phyloP scores from a whole-genome alignment of 2,888 invertebrate species.

The Sphecodes monilicornis region DNA sequence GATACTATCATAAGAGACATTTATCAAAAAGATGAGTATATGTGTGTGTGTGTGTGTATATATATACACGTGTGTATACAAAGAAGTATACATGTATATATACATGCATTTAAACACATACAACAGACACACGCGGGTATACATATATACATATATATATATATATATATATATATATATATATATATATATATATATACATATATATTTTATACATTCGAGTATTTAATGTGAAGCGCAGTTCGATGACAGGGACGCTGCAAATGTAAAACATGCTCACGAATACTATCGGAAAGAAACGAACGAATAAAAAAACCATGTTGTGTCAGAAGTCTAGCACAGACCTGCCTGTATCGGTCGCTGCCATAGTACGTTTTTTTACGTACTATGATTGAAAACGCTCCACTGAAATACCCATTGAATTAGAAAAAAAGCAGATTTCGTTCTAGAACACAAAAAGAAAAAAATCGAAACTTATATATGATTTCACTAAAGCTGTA shows the following conservation, averaged over 20 bases:
- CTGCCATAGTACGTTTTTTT: slow-evolving; percentile 25
- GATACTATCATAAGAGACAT: slow-evolving; percentile 69
- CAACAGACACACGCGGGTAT: neutral
- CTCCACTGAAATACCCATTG: slow-evolving; percentile 41
- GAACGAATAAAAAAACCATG: slow-evolving; percentile 41
- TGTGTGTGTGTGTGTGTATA: slow-evolving; percentile 21
- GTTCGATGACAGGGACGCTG: slow-evolving; percentile 50
- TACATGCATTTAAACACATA: slow-evolving; percentile 1
- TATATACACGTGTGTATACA: slow-evolving; percentile 39
- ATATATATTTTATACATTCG: slow-evolving; percentile 74
- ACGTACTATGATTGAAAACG: slow-evolving; percentile 25
- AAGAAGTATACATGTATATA: slow-evolving; percentile 28
- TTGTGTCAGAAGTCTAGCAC: slow-evolving; percentile 41
- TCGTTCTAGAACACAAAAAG: slow-evolving; percentile 48
- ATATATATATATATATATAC: slow-evolving; percentile 47
- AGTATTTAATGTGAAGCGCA: slow-evolving; percentile 76
- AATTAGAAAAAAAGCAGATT: slow-evolving; percentile 35
- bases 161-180: slow-evolving; percentile 19
- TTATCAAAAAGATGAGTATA: slow-evolving; percentile 67
- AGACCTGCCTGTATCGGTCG: slow-evolving; percentile 38
- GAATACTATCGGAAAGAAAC: slow-evolving; percentile 38
- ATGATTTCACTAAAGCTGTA: slow-evolving; percentile 54
- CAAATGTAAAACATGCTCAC: slow-evolving; percentile 47
- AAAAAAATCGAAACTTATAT: slow-evolving; percentile 10
- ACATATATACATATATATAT: slow-evolving; percentile 45